phyloP scores from a whole-genome alignment of 2,113 vertebrate genomes.

The Probosciger aterrimus region DNA sequence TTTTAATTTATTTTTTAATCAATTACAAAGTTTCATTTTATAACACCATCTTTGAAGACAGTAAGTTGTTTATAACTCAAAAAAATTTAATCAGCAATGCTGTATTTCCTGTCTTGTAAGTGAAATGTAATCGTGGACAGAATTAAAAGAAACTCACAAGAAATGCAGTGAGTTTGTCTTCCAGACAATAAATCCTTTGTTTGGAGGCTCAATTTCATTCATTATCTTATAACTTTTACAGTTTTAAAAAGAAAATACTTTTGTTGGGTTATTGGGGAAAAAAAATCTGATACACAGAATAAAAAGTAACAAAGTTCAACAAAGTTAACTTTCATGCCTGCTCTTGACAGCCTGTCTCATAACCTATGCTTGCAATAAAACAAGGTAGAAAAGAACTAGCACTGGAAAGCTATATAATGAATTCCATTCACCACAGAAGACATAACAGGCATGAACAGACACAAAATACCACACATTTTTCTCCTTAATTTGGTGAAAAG shows the following conservation, averaged over 20 bases:
- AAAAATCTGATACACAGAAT: not conserved
- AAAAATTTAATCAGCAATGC: constrained; percentile 10
- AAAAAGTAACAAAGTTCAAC: not conserved
- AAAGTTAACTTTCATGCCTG: not conserved
- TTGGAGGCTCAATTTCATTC: not conserved
- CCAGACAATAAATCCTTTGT: not conserved
- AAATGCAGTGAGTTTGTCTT: not conserved
- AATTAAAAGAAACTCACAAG: not conserved
- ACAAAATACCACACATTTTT: not conserved
- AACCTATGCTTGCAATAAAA: not conserved
- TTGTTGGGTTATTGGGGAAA: not conserved
- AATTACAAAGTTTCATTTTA: not conserved
- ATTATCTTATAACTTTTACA: not conserved
- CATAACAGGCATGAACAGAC: not conserved
- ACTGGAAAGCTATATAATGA: not conserved
- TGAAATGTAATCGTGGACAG: not conserved
- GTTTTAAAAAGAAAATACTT: not conserved
- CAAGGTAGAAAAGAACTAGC: not conserved
- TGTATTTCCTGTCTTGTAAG: constrained; percentile 31
- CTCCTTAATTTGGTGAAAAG: not conserved
- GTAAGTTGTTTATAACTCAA: not conserved
- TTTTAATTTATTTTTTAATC: not conserved
- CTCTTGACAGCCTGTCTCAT: not conserved
- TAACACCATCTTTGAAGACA: not conserved
- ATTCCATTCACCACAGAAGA: not conserved